Evolutionary conservation across 2,113 vertebrate species (phyloP).

Genomic region (Scomber scombrus): DNA sequence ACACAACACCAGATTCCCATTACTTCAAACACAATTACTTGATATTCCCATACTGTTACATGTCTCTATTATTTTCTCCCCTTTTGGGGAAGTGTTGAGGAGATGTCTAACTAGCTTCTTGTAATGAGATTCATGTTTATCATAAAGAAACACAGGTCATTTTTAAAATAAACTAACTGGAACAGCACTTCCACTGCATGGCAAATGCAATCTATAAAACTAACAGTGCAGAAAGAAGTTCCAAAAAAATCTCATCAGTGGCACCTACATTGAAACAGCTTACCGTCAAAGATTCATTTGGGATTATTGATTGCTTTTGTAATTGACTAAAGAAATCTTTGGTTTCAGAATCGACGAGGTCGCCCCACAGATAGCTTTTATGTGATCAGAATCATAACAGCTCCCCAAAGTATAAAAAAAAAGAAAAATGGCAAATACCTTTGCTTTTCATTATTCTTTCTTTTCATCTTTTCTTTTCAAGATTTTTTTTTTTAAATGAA

Average conservation of each 20-base stretch:
- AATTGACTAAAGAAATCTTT: constrained; percentile 69
- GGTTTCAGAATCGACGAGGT: constrained; percentile 44
- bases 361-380: constrained; percentile 26
- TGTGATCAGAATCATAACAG: constrained; percentile 71
- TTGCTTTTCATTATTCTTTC: too few relatives aligned
- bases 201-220: constrained; percentile 76
- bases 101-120: constrained; percentile 3
- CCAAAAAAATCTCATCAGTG: constrained; percentile 70
- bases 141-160: constrained; percentile 43
- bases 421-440: background rate
- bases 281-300: constrained; percentile 69
- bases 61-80: constrained; percentile 16
- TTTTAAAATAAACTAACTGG: constrained; percentile 55
- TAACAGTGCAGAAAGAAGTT: constrained; percentile 72
- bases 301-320: constrained; percentile 80
- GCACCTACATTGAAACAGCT: constrained; percentile 64
- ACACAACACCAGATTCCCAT: background rate
- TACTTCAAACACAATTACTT: background rate
- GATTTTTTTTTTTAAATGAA: too few relatives aligned
- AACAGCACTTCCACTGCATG: constrained; percentile 43
- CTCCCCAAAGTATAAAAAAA: background rate
- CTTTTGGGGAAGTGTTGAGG: background rate
- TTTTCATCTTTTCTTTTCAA: background rate
- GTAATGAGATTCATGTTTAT: constrained; percentile 45
- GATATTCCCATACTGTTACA: constrained; percentile 11